Evolutionary conservation across 2,888 invertebrate species (phyloP), one percentile per base, ranked within the genome.

Genomic region (Drosophila colorata): DNA sequence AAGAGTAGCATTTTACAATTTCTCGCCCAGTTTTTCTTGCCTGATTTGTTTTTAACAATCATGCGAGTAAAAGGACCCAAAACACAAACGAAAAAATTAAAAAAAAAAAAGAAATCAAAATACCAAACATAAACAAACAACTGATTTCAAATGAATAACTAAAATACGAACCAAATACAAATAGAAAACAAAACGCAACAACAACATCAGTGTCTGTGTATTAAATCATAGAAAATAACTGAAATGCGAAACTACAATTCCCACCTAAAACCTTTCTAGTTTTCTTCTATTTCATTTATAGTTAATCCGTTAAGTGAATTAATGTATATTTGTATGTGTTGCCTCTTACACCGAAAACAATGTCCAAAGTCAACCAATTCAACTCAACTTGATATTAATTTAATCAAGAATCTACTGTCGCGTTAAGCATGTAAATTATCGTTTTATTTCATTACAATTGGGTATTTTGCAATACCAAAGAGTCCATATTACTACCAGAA

Each of bases 401-500:
- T 16, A 51, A 47, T 25, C n/a, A 58, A 67, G 37, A 53, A 59
- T 51, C 66, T 48, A 49, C 44, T 64, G 63, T 61, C 82, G 76
- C 79, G 79, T 18, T 55, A 64, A 69, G 79, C 64, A 70, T 66
- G 65, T 65, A 66, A 53, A 74, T 60, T 59, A 64, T 33, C 58
- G 61, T 78, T 80, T 71, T 63, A 61, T 70, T 74, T 69, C 52
- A 65, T 52, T 53, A 65, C 48, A 84, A 90, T 90, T 90, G 90
- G 90, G 87, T 87, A 89, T 89, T 85, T 79, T 84, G 78, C 80
- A 84, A 90, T 91, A 90, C 91, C 91, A 91, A 91, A 91, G 91
- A 91, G 91, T 91, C 91, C 91, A 91, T 91, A 91, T 90, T 91
- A 91, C 91, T 91, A 89, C 91, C 91, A 91, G 91, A 91, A 91